Evolutionary conservation across 2,113 vertebrate species (phyloP).

Genomic region (Passer domesticus): DNA sequence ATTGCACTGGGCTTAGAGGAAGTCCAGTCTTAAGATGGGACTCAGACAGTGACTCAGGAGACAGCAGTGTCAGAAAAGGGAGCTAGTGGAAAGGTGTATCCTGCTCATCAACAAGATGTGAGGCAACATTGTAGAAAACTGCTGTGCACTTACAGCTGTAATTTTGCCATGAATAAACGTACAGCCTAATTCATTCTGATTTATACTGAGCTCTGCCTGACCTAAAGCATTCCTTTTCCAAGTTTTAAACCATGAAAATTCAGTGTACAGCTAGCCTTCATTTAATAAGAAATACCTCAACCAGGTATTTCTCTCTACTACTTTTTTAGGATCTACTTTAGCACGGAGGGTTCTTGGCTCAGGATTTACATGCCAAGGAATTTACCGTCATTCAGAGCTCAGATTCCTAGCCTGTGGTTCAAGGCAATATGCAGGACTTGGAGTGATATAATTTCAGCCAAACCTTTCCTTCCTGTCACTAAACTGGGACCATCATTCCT

Average conservation of each 20-base stretch:
- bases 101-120: neutral
- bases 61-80: neutral
- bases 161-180: neutral
- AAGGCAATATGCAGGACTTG: neutral
- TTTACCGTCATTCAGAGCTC: neutral
- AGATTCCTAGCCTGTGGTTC: neutral
- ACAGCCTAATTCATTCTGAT: neutral
- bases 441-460: fast-evolving
- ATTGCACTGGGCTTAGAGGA: neutral
- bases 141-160: neutral
- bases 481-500: neutral
- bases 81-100: neutral
- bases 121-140: neutral
- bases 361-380: neutral
- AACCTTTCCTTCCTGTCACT: neutral
- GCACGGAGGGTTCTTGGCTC: neutral
- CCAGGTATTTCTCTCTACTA: neutral
- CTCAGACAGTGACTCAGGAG: neutral
- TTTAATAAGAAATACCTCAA: neutral
- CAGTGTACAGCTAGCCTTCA: neutral
- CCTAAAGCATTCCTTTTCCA: neutral
- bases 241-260: neutral
- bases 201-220: neutral
- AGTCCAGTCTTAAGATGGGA: neutral
- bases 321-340: neutral